Percentiles rank a stretch among this genome's conserved stretches.
Conservation (phyloP, 1,140 invertebrate genomes). For the Brachionus angularis region DNA sequence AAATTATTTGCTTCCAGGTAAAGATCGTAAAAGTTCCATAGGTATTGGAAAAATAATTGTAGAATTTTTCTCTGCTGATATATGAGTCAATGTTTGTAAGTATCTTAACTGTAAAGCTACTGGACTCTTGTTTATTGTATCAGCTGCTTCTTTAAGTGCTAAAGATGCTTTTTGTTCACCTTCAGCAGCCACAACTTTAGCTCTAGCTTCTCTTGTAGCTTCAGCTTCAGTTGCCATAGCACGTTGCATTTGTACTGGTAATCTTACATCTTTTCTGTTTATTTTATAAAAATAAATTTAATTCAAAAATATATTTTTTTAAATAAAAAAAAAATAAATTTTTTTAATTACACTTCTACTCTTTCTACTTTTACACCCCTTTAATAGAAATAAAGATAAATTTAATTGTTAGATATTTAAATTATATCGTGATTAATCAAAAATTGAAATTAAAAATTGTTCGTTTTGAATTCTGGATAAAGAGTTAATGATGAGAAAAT, state of each 20-base stretch:
- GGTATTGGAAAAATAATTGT: conserved; percentile 94
- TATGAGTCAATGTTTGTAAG: conserved; percentile 80
- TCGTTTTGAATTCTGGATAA: too few relatives aligned
- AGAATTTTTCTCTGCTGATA: conserved; percentile 94
- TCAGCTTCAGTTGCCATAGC: conserved; percentile 55
- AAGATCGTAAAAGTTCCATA: conserved; percentile 72
- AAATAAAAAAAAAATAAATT: not conserved
- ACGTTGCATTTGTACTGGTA: conserved; percentile 51
- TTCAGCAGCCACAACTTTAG: conserved; percentile 49
- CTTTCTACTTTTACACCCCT: conserved; percentile 39
- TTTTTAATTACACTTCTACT: conserved; percentile 22
- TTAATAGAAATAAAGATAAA: not conserved
- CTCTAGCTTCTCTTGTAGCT: conserved; percentile 51
- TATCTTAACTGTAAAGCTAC: conserved; percentile 75
- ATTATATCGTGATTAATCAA: too few relatives aligned
- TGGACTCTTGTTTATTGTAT: conserved; percentile 57
- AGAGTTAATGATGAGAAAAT: too few relatives aligned
- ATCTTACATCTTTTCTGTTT: conserved; percentile 46
- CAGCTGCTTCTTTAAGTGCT: conserved; percentile 33
- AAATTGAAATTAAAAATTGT: too few relatives aligned
- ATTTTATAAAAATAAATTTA: not conserved
- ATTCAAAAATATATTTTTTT: not conserved
- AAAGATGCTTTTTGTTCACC: conserved; percentile 42
- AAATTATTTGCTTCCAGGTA: too few relatives aligned
- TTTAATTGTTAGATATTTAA: too few relatives aligned